Percentiles rank a stretch among this genome's conserved stretches.
Conservation (phyloP, 2,113 vertebrate genomes). For the Alethe castanea region DNA sequence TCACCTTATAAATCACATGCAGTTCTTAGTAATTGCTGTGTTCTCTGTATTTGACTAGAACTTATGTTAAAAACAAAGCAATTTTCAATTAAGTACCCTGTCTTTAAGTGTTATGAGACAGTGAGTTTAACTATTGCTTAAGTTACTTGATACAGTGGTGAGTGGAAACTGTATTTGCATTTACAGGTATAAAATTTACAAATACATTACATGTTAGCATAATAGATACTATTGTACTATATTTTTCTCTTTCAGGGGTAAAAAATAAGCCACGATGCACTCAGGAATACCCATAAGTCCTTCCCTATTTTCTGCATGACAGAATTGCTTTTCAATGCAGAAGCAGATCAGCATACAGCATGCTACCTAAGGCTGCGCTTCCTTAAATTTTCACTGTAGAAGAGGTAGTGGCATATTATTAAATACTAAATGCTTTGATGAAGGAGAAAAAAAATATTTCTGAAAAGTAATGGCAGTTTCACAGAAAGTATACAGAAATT, state of each 20-base stretch:
- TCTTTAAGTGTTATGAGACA: background rate
- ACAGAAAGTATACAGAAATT: background rate
- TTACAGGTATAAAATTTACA: background rate
- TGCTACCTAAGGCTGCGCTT: background rate
- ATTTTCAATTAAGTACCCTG: background rate
- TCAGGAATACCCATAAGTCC: background rate
- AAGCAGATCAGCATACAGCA: background rate
- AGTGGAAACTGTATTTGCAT: background rate
- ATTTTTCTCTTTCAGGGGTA: background rate
- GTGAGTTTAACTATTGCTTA: background rate
- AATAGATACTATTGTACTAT: background rate
- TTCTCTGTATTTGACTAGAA: background rate
- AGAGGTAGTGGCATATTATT: background rate
- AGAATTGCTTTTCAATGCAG: background rate
- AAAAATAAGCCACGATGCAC: background rate
- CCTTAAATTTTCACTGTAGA: background rate
- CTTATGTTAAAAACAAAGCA: background rate
- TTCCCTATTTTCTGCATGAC: background rate
- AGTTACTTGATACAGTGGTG: background rate
- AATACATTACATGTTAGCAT: background rate
- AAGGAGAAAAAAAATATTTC: background rate
- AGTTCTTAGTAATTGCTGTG: background rate
- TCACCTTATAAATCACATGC: background rate
- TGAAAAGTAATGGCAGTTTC: background rate
- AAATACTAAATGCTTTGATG: background rate